Evolutionary conservation across 2,113 vertebrate species (phyloP).

Genomic region (Tenebrosternarchus preto): DNA sequence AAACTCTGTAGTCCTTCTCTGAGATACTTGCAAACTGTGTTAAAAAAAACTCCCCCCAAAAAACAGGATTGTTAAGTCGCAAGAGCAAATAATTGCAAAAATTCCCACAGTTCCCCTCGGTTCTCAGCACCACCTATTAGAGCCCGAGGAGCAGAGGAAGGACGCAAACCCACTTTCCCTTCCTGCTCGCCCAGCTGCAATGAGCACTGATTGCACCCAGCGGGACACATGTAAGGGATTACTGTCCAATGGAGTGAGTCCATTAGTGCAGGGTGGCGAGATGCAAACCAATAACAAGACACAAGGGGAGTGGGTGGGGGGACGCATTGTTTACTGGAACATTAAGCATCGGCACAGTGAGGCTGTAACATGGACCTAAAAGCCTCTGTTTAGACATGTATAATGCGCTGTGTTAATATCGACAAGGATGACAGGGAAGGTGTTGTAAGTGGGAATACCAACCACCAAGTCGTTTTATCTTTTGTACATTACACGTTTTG

Average conservation of each 20-base stretch:
- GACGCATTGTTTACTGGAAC: background rate
- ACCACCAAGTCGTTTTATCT: too few relatives aligned
- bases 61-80: constrained; percentile 10
- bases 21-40: constrained; percentile 3
- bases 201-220: constrained; percentile 39
- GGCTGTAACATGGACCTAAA: background rate
- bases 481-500: too few relatives aligned
- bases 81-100: constrained; percentile 18
- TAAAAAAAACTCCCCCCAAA: background rate
- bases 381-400: background rate
- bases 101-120: background rate
- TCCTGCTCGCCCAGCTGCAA: constrained; percentile 17
- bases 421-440: too few relatives aligned
- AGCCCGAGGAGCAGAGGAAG: background rate
- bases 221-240: constrained; percentile 22
- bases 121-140: background rate
- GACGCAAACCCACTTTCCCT: constrained; percentile 2
- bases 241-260: constrained; percentile 35
- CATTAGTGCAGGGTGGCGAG: constrained; percentile 30
- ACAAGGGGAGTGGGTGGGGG: background rate
- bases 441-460: too few relatives aligned
- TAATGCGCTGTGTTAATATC: too few relatives aligned
- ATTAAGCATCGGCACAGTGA: background rate
- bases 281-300: constrained; percentile 29
- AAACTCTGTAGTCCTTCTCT: background rate